Evolutionary conservation across 2,113 vertebrate genomes (phyloP).

Genomic region (Antidorcas marsupialis): DNA sequence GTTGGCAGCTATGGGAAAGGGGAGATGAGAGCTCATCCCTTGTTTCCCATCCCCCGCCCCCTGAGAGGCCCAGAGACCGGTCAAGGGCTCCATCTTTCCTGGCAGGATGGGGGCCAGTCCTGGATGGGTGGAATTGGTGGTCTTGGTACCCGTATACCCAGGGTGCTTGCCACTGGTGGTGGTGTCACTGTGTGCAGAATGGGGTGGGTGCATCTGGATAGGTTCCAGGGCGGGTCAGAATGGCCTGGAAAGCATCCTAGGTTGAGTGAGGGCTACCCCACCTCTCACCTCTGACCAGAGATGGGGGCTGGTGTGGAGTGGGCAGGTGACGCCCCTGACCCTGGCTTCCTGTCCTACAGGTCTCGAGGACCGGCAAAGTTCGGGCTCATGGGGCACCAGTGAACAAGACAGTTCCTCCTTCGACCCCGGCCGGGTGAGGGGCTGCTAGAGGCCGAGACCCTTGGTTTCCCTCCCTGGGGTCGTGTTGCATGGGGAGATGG

Average conservation of each 20-base stretch:
- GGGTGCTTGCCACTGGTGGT: background rate
- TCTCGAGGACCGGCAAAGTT: slow-evolving; percentile 90
- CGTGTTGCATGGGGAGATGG: background rate
- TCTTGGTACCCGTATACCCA: background rate
- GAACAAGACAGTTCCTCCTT: slow-evolving; percentile 96
- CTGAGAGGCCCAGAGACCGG: background rate
- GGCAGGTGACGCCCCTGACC: background rate
- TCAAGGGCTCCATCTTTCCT: background rate
- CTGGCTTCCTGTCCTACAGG: slow-evolving; percentile 70
- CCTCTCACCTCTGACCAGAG: background rate
- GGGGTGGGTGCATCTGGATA: too few species aligned
- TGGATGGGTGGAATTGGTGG: background rate
- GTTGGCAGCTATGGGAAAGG: background rate
- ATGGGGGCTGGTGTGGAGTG: background rate
- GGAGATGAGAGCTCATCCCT: too few species aligned
- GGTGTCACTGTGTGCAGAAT: background rate
- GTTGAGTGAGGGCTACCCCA: background rate
- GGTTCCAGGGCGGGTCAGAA: background rate
- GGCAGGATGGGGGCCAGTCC: background rate
- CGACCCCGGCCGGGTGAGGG: slow-evolving; percentile 92
- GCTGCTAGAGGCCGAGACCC: background rate
- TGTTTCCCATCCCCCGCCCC: fast-evolving
- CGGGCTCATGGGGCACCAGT: slow-evolving; percentile 91
- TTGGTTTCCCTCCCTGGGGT: background rate
- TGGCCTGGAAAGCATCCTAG: slow-evolving; percentile 49